A percentile compares a stretch with the other conserved stretches of the same genome.
Evolutionary conservation across 2,797 vertebrate genomes (phyloP).

Genomic region (Tympanoctomys barrerae): DNA sequence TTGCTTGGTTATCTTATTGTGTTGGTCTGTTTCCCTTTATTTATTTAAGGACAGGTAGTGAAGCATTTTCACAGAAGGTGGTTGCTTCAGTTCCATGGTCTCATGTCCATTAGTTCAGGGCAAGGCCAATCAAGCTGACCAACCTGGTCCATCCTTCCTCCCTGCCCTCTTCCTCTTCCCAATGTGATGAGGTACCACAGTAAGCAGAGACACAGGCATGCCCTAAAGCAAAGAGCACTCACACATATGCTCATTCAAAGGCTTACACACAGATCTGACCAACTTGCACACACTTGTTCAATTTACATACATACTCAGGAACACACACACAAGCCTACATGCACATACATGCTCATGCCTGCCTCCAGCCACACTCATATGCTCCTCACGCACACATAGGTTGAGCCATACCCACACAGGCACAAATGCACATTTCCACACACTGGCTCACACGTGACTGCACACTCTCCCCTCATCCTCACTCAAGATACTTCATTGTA

Average conservation of each 20-base stretch:
- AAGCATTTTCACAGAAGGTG: not conserved
- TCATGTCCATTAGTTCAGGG: not conserved
- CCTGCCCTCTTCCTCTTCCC: rapidly evolving
- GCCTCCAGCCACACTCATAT: not conserved
- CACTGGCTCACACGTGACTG: too few relatives aligned
- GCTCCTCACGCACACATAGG: too few relatives aligned
- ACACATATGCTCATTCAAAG: not conserved
- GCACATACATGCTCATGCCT: not conserved
- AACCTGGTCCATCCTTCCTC: rapidly evolving
- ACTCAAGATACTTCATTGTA: not conserved
- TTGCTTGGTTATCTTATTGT: not conserved
- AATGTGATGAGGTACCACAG: not conserved
- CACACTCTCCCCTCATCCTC: not conserved
- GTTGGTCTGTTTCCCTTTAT: not conserved
- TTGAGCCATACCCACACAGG: not conserved
- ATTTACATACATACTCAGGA: not conserved
- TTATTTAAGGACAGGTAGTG: not conserved
- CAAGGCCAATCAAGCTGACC: not conserved
- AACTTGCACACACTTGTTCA: not conserved
- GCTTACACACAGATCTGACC: not conserved
- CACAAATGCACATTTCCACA: not conserved
- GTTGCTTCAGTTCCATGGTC: not conserved
- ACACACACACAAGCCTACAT: not conserved
- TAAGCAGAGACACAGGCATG: not conserved
- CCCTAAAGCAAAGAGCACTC: not conserved